phyloP scores from a whole-genome alignment of 2,797 vertebrate species.

The Amphiprion clarkii region DNA sequence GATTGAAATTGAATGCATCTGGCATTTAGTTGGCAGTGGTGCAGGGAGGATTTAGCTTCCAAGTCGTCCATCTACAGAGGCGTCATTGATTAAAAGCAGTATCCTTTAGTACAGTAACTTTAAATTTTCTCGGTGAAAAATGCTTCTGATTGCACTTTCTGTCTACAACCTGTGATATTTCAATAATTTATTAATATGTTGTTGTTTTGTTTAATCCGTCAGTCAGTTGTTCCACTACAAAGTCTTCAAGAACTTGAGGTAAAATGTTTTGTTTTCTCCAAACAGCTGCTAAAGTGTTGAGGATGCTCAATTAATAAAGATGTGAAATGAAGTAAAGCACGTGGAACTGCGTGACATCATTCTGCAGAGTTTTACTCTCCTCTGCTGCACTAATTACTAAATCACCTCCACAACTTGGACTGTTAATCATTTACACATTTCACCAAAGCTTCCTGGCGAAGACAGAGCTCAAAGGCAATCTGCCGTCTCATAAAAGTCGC shows the following conservation, averaged over 20 bases:
- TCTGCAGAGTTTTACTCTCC: too few relatives aligned
- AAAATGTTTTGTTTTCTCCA: too few relatives aligned
- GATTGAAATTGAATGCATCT: neutral
- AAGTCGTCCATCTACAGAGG: too few relatives aligned
- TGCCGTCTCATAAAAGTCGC: neutral
- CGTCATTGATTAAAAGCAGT: too few relatives aligned
- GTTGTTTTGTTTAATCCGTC: neutral
- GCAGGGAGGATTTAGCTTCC: neutral
- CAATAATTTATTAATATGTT: neutral
- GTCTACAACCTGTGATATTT: neutral
- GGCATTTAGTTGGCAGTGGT: neutral
- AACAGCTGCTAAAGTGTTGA: neutral
- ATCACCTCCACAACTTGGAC: neutral
- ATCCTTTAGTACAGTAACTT: neutral
- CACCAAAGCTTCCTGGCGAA: neutral
- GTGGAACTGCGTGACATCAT: too few relatives aligned
- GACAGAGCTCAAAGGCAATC: constrained; percentile 1
- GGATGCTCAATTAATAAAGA: too few relatives aligned
- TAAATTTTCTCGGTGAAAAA: neutral
- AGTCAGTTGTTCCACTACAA: neutral
- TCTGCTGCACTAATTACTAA: neutral
- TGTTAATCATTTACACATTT: too few relatives aligned
- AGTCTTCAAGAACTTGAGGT: too few relatives aligned
- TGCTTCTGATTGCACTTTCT: too few relatives aligned
- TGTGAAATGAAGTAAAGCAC: too few relatives aligned